phyloP scores from a whole-genome alignment of 1,140 invertebrate species.

The Trinorchestia longiramus region DNA sequence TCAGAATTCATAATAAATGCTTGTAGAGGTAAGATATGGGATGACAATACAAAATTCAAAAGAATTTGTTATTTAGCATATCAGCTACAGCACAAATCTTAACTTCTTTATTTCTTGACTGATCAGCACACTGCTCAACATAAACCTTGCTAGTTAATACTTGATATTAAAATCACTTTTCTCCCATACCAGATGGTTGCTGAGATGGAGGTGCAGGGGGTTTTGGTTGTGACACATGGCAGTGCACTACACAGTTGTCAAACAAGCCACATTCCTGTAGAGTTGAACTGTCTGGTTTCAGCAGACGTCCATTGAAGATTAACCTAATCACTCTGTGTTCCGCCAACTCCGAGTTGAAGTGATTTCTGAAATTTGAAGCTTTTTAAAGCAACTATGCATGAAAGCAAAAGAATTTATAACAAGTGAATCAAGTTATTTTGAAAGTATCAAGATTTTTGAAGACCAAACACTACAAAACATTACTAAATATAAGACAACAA shows the following conservation, averaged over 20 bases:
- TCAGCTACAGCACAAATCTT: no score
- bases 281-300: conserved; percentile 82
- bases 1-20: no score
- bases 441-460: background rate
- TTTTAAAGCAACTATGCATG: background rate
- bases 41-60: no score
- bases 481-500: conserved; percentile 57
- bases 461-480: background rate
- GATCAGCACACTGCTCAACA: no score
- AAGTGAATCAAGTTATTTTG: background rate
- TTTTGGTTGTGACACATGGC: conserved; percentile 79
- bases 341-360: conserved; percentile 84
- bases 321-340: conserved; percentile 83
- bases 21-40: no score
- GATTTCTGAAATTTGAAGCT: conserved; percentile 76
- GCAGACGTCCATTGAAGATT: conserved; percentile 88
- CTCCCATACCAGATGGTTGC: background rate
- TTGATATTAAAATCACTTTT: no score
- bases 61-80: no score
- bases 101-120: no score
- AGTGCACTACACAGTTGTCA: conserved; percentile 90
- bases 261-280: conserved; percentile 83
- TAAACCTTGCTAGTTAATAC: no score
- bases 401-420: background rate
- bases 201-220: conserved; percentile 48